These are phyloP conservation scores for Parambassis ranga DNA, from an alignment of 2,797 vertebrate species.

Conservation along the genomic window DNA sequence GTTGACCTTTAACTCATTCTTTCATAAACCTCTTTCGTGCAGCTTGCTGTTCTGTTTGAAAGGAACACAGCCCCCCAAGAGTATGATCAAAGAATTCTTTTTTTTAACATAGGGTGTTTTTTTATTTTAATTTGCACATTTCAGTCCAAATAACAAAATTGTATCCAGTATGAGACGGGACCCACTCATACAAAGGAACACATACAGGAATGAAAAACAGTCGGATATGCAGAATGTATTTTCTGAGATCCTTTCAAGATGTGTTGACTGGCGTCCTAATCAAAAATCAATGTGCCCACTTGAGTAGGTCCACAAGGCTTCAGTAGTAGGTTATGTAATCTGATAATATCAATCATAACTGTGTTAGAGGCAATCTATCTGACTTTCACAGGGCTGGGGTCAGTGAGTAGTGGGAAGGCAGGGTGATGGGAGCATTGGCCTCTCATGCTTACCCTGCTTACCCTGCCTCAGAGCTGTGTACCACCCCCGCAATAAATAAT, in stretches of 20 bases:
- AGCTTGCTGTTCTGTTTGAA: too few relatives aligned
- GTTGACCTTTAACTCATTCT: not conserved
- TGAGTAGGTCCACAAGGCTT: slow-evolving; percentile 82
- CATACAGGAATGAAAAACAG: slow-evolving; percentile 35
- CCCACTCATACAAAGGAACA: slow-evolving; percentile 8
- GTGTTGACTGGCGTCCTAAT: slow-evolving; percentile 87
- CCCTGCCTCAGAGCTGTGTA: slow-evolving; percentile 82
- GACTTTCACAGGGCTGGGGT: slow-evolving; percentile 90
- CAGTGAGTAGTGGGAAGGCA: slow-evolving; percentile 79
- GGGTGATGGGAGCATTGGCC: slow-evolving; percentile 82
- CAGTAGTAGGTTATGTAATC: slow-evolving; percentile 89
- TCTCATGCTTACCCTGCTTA: slow-evolving; percentile 89
- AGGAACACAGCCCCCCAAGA: too few relatives aligned
- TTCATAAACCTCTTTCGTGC: too few relatives aligned
- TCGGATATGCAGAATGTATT: slow-evolving; percentile 60
- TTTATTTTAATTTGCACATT: not conserved
- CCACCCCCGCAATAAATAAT: slow-evolving; percentile 91
- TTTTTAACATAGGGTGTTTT: not conserved
- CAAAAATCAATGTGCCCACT: slow-evolving; percentile 94
- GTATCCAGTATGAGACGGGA: not conserved
- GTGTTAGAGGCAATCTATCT: slow-evolving; percentile 92
- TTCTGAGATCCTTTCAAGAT: slow-evolving; percentile 71
- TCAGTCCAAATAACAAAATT: not conserved
- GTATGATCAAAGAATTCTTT: not conserved
- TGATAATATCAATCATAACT: slow-evolving; percentile 96